Percentiles rank a stretch among this genome's conserved stretches.
Conservation (phyloP, 1,140 invertebrate genomes). For the Drosophila hydei region DNA sequence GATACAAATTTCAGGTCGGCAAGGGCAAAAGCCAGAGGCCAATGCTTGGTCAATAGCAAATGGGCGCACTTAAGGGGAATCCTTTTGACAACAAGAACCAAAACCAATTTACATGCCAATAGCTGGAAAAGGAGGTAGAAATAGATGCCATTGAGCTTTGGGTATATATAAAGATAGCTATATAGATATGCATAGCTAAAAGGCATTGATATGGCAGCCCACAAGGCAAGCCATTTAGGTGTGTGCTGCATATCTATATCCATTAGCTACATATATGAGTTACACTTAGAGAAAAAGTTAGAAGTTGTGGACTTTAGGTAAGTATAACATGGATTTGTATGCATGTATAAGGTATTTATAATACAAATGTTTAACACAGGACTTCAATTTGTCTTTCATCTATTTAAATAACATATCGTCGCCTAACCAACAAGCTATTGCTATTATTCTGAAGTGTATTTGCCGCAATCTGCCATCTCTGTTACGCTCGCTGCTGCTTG, state of each 20-base stretch:
- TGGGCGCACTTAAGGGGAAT: conserved; percentile 3
- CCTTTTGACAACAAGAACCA: conserved; percentile 1
- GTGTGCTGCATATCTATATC: not conserved
- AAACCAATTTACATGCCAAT: conserved; percentile 13
- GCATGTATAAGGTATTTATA: too few species aligned
- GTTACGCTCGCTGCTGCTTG: not conserved
- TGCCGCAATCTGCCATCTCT: not conserved
- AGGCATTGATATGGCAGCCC: not conserved
- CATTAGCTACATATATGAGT: too few species aligned
- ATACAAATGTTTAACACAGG: too few species aligned
- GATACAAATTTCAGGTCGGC: not conserved
- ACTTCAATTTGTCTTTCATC: too few species aligned
- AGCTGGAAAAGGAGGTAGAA: not conserved
- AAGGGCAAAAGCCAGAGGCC: conserved; percentile 5
- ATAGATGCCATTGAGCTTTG: not conserved
- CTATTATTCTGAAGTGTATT: not conserved
- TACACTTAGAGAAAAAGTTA: not conserved
- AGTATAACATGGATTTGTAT: too few species aligned
- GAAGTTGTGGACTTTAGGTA: too few species aligned
- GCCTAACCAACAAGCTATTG: too few species aligned
- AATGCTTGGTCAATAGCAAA: conserved; percentile 11
- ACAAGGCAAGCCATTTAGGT: not conserved
- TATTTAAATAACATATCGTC: too few species aligned
- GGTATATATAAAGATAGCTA: not conserved
- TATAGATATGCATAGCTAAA: not conserved